Base-by-base conservation (phyloP, 2,797 vertebrate species). In the Xenopus petersii region DNA sequence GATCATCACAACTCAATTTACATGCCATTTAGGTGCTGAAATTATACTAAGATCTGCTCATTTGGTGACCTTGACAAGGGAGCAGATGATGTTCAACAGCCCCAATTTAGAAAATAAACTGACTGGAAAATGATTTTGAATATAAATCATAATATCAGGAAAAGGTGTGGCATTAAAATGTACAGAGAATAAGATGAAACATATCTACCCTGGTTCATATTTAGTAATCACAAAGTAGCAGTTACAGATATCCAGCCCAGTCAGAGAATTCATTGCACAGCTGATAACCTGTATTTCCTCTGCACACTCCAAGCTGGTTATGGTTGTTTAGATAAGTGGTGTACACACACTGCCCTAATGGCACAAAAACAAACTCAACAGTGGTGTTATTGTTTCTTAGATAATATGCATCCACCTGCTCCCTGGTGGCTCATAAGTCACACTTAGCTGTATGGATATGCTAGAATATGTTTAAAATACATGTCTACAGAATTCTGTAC, bases 341-440 rank as follows among this genome's bases (percentile, higher is more conserved):
- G 6, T n/a, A 9, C 60, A 62, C 24, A 30, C 4, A 26, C 26
- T 3, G 26, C 30, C 12, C 24, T 12, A 13, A 26, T 62, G 60
- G 26, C 60, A 62, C 26, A 62, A 30, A 60, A 62, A 62, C 60
- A 62, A 30, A 62, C 60, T 62, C 60, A 33, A 16, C 12, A 11
- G 60, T 26, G 13, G 24, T 62, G n/a, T 24, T 62, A 24, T 62
- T 62, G 60, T 62, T 33, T 24, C 26, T 13, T 13, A 62, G 60
- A 62, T 62, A 30, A 33, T 13, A 36, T 26, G 11, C 13, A 62
- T 30, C 21, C 60, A 62, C 60, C 60, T 62, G 60, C 26, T 62
- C 60, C 60, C 30, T 47, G 55, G 26, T 48, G 51, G 46, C 66
- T 67, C 48, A 74, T 65, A 66, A 55, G 21, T 26, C 60, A 36